Conservation (phyloP, 2,888 invertebrate species). For the Microctonus hyperodae region DNA sequence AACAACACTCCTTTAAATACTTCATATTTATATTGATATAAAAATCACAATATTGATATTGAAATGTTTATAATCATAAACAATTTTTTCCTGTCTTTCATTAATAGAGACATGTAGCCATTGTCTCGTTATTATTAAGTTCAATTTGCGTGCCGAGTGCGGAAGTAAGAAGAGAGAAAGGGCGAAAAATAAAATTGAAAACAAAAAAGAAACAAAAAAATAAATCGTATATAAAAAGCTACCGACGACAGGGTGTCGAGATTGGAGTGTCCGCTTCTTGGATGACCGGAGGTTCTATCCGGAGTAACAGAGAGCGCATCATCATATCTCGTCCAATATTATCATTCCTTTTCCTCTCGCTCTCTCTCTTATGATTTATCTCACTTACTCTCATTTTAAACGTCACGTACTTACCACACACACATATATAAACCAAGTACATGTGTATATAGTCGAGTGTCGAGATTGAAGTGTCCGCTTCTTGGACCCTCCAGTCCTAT, state of each 20-base stretch:
- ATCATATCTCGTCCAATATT: background rate
- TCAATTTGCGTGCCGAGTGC: slow-evolving; percentile 52
- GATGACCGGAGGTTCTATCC: slow-evolving; percentile 42
- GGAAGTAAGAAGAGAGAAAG: slow-evolving; percentile 48
- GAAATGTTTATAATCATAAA: background rate
- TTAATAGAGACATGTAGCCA: no score
- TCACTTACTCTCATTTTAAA: slow-evolving; percentile 14
- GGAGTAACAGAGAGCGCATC: slow-evolving; percentile 26
- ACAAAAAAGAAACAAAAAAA: background rate
- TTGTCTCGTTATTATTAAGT: slow-evolving; percentile 49
- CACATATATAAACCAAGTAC: no score
- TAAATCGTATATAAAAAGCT: slow-evolving; percentile 32
- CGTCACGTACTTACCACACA: slow-evolving; percentile 24
- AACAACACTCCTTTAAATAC: no score
- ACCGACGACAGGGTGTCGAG: slow-evolving; percentile 50
- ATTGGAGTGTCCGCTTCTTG: slow-evolving; percentile 63
- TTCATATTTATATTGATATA: background rate
- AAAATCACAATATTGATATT: background rate
- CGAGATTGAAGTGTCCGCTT: slow-evolving; percentile 62
- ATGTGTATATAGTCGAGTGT: slow-evolving; percentile 49
- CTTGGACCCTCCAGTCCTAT: slow-evolving; percentile 48
- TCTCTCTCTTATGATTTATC: slow-evolving; percentile 7
- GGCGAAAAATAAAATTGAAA: slow-evolving; percentile 4
- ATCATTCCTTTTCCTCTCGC: slow-evolving; percentile 30
- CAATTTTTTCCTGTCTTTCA: no score